These are phyloP conservation scores for Myotis vivesi DNA, from an alignment of 2,797 vertebrate genomes.

Conservation along the genomic window DNA sequence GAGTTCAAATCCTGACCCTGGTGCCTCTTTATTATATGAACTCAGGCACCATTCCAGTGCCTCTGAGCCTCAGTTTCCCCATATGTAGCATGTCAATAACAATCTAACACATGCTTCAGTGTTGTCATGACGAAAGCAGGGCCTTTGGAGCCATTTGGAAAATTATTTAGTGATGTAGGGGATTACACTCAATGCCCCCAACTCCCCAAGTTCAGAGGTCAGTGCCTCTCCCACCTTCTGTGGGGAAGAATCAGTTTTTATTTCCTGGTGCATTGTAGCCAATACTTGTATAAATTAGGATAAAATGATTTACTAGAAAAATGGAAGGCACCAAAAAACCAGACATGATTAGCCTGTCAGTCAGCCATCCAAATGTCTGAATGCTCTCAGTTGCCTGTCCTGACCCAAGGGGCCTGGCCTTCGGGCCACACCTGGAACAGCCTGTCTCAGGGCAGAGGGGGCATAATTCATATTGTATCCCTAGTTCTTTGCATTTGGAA, in stretches of 20 bases:
- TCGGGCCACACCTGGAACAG: background rate
- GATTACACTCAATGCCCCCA: background rate
- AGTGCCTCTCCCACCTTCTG: background rate
- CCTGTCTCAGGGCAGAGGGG: background rate
- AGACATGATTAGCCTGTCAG: background rate
- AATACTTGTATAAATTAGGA: background rate
- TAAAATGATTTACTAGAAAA: background rate
- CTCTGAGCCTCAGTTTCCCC: background rate
- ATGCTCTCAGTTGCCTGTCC: background rate
- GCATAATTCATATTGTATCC: background rate
- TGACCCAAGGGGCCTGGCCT: background rate
- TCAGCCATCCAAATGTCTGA: background rate
- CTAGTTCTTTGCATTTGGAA: background rate
- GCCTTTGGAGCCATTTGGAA: background rate
- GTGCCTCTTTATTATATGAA: background rate
- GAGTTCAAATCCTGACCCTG: background rate
- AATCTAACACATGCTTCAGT: background rate
- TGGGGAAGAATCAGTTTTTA: background rate
- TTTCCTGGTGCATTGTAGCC: background rate
- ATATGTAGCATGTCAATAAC: background rate
- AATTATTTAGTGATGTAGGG: background rate
- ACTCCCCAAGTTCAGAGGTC: background rate
- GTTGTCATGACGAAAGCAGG: background rate
- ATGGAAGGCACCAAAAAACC: background rate
- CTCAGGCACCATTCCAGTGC: rapidly evolving